phyloP scores from a whole-genome alignment of 2,888 invertebrate genomes.

The Drosophila neutralis region DNA sequence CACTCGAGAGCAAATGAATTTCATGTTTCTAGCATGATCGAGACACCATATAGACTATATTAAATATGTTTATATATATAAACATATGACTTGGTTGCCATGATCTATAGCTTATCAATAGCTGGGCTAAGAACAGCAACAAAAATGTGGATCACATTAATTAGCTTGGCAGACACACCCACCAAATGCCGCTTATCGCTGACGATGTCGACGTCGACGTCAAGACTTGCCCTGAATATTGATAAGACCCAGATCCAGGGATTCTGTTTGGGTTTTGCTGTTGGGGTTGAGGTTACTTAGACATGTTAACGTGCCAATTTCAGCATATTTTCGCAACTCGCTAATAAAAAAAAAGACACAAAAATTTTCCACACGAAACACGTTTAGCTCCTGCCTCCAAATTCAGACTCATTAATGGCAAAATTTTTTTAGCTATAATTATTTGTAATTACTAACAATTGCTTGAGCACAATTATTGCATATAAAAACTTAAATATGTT shows the following conservation, averaged over 20 bases:
- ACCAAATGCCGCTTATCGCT: constrained; percentile 48
- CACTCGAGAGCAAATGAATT: constrained; percentile 20
- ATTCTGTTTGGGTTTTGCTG: not conserved
- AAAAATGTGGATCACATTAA: constrained; percentile 22
- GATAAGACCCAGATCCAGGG: constrained; percentile 32
- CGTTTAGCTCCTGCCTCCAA: constrained; percentile 15
- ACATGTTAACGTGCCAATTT: constrained; percentile 6
- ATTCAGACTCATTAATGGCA: constrained; percentile 57
- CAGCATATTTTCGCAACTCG: constrained; percentile 4
- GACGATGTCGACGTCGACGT: constrained; percentile 23
- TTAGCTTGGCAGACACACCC: constrained; percentile 51
- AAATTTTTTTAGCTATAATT: constrained; percentile 21
- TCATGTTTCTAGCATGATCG: constrained; percentile 33
- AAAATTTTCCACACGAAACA: constrained; percentile 7
- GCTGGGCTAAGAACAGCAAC: not conserved
- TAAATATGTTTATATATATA: not conserved
- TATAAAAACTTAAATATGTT: not conserved
- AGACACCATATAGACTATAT: not conserved
- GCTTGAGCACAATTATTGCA: not conserved
- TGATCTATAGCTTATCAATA: constrained; percentile 40
- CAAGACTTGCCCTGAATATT: constrained; percentile 39
- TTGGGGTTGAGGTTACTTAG: not conserved
- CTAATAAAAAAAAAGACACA: not conserved
- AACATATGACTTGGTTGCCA: constrained; percentile 7
- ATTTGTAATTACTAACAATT: constrained; percentile 13